Conservation (phyloP, 2,797 vertebrate genomes). For the Eospalax fontanierii region DNA sequence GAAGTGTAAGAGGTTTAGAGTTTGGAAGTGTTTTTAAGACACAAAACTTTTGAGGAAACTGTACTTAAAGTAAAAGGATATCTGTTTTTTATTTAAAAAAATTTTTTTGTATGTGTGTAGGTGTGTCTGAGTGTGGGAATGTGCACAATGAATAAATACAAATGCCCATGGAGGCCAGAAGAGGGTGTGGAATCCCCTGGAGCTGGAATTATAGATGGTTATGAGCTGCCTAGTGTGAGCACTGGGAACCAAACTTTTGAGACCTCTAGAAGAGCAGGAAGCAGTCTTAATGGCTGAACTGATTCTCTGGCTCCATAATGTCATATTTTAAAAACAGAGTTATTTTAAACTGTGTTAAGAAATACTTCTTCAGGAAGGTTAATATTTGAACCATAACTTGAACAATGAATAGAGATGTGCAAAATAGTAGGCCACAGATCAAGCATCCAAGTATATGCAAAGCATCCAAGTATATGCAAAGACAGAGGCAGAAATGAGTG, state of each 20-base stretch:
- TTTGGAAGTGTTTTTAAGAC: slow-evolving; percentile 32
- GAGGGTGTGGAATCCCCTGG: too few relatives aligned
- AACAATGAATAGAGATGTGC: background rate
- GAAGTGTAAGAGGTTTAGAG: background rate
- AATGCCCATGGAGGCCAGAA: background rate
- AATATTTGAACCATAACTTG: background rate
- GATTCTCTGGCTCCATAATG: background rate
- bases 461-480: rapidly evolving
- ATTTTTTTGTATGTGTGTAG: background rate
- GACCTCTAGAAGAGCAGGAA: background rate
- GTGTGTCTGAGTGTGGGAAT: background rate
- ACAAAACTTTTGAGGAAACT: slow-evolving; percentile 15
- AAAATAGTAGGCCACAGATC: background rate
- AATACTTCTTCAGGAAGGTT: background rate
- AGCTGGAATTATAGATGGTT: background rate
- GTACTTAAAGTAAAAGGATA: too few relatives aligned
- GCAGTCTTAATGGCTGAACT: background rate
- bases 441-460: rapidly evolving
- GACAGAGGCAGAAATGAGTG: background rate
- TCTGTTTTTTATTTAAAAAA: background rate
- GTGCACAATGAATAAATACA: too few relatives aligned
- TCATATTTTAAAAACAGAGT: slow-evolving; percentile 39
- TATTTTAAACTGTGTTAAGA: background rate
- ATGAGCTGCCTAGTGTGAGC: background rate
- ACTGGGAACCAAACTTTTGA: background rate